Evolutionary conservation across 2,888 invertebrate genomes (phyloP).

Genomic region (Cosmopolites sordidus): DNA sequence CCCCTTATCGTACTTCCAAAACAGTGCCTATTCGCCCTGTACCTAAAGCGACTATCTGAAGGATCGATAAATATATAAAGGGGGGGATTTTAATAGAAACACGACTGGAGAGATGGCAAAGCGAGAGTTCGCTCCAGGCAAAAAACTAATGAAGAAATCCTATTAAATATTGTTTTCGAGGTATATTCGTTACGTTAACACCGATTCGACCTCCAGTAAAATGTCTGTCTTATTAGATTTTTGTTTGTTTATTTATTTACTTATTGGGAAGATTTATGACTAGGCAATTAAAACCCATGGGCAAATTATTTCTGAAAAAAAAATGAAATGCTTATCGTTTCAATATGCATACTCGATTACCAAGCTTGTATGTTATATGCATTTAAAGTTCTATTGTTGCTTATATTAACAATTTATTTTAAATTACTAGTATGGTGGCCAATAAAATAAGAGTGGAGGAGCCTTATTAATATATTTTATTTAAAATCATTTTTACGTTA

Average conservation of each 20-base stretch:
- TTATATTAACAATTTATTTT: too few relatives aligned
- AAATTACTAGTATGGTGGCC: too few relatives aligned
- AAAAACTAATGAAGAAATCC: conserved; percentile 28
- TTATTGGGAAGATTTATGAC: conserved; percentile 6
- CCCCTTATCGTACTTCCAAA: too few relatives aligned
- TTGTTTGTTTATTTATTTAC: conserved; percentile 9
- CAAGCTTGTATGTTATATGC: too few relatives aligned
- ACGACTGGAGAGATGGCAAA: conserved; percentile 24
- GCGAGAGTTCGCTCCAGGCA: conserved; percentile 18
- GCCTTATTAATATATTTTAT: too few relatives aligned
- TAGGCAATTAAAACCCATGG: too few relatives aligned
- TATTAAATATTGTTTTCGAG: conserved; percentile 27
- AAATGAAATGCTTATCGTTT: too few relatives aligned
- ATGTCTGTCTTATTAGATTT: conserved; percentile 19
- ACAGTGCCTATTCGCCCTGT: neutral
- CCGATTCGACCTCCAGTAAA: conserved; percentile 10
- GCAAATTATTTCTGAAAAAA: too few relatives aligned
- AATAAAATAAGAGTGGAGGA: too few relatives aligned
- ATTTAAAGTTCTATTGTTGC: too few relatives aligned
- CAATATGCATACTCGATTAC: too few relatives aligned
- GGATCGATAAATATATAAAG: conserved; percentile 23
- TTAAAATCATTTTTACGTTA: too few relatives aligned
- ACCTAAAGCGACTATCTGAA: conserved; percentile 15
- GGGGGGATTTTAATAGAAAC: conserved; percentile 26
- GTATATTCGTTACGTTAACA: conserved; percentile 16